Evolutionary conservation across 1,140 invertebrate species (phyloP).

Genomic region (Drosophila navojoa): DNA sequence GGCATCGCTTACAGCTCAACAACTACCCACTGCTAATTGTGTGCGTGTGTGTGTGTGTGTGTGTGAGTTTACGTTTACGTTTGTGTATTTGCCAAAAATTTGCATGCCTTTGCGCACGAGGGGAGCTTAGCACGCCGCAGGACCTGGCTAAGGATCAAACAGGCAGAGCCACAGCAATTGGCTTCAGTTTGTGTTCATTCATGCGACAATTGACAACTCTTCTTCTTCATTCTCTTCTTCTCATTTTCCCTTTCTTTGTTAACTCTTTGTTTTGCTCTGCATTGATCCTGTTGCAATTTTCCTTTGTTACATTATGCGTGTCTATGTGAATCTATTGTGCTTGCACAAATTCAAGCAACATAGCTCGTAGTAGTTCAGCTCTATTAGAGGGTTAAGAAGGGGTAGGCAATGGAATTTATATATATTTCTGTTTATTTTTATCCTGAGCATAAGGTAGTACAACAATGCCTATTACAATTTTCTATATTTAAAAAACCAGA

Average conservation of each 20-base stretch:
- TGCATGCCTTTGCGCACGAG: slow-evolving; percentile 64
- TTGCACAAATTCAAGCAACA: slow-evolving; percentile 13
- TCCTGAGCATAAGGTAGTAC: too few species aligned
- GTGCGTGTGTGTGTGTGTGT: slow-evolving; percentile 10
- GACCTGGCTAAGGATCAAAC: slow-evolving; percentile 6
- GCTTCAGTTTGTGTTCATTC: slow-evolving; percentile 55
- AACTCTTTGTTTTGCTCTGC: slow-evolving; percentile 44
- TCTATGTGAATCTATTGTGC: slow-evolving; percentile 3
- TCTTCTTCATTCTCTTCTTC: slow-evolving; percentile 4
- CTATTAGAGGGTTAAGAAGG: not conserved
- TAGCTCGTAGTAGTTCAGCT: slow-evolving; percentile 12
- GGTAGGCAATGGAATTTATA: too few species aligned
- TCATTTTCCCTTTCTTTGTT: slow-evolving; percentile 15
- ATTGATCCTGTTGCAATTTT: slow-evolving; percentile 36
- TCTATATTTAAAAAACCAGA: too few species aligned
- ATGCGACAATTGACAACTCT: slow-evolving; percentile 36
- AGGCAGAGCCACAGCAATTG: slow-evolving; percentile 21
- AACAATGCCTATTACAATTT: too few species aligned
- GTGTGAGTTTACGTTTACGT: slow-evolving; percentile 6
- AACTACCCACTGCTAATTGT: slow-evolving; percentile 46
- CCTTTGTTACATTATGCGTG: not conserved
- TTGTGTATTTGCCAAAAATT: slow-evolving; percentile 58
- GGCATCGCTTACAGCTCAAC: slow-evolving; percentile 49
- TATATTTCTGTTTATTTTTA: too few species aligned
- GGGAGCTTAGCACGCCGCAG: slow-evolving; percentile 23